Evolutionary conservation across 2,888 invertebrate genomes (phyloP), one percentile per base, ranked within the genome.

Genomic region (Oxytorus armatus): DNA sequence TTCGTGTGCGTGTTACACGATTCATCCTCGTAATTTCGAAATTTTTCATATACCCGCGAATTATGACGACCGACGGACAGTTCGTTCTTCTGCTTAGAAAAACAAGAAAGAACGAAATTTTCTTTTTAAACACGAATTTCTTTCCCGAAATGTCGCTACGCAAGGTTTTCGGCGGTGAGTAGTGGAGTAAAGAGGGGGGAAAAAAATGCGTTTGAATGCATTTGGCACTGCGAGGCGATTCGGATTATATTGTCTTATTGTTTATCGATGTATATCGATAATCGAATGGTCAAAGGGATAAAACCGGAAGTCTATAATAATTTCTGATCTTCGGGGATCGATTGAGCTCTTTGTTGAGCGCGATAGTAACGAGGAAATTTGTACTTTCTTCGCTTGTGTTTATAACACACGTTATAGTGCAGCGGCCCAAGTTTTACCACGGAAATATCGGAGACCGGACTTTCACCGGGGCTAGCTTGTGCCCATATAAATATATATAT

Each of bases 141-240:
- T 84, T 84, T 49, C 68, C 87, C 65, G 85, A 87, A 81, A 84
- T 85, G 83, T 84, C 85, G 44, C 79, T 87, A 36, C 82, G 85
- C 39, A 83, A 83, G 59, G 85, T 87, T 18, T 88, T 88, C 53
- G 83, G 85, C 79, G 87, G 88, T 88, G 85, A 87, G 87, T 83
- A 55, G 47, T 57, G 10, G 8, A 49, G 11, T 3, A 29, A 14
- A 29, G 16, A 55, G 29, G 14, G 29, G 14, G 25, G 33, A 55
- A 47, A 42, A 25, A 3, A 65, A 21, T 14, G 16, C 23, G 21
- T 53, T 53, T 23, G n/a, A 36, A 36, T 8, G 23, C 11, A 25
- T 23, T 33, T 16, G 29, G 49, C 33, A n/a, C n/a, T n/a, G 16
- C 14, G 8, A 7, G 42, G 47, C 25, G 5, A 14, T 25, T 49